These are phyloP conservation scores for Psephotus haematonotus DNA, from an alignment of 2,113 vertebrate species.

Conservation along the genomic window DNA sequence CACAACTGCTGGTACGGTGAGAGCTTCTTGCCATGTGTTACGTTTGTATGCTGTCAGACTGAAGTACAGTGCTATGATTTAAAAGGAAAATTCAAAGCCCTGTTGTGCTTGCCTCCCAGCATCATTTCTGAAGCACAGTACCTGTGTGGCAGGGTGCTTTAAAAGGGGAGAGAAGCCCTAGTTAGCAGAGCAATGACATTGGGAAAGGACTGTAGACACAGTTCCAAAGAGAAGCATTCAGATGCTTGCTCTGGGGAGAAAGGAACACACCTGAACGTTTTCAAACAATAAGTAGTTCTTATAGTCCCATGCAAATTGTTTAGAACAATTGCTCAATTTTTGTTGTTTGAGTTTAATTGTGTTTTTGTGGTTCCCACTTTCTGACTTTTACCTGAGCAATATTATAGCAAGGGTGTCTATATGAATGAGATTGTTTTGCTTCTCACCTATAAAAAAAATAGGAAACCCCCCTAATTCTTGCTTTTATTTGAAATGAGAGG, in stretches of 20 bases:
- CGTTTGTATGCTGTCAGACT: not conserved
- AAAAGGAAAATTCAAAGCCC: not conserved
- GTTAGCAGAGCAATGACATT: not conserved
- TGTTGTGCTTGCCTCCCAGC: not conserved
- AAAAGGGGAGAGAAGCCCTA: not conserved
- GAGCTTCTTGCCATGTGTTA: not conserved
- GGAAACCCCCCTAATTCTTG: not conserved
- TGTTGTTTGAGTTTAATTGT: not conserved
- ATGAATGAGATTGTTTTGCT: not conserved
- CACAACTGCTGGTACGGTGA: not conserved
- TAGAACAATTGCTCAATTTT: not conserved
- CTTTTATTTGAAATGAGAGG: not conserved
- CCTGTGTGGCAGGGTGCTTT: not conserved
- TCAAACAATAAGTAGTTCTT: not conserved
- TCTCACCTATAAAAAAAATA: not conserved
- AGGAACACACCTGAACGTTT: accelerated
- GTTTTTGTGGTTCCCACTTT: not conserved
- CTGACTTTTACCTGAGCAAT: not conserved
- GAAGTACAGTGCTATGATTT: not conserved
- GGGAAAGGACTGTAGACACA: not conserved
- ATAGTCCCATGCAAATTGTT: not conserved
- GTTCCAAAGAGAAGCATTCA: not conserved
- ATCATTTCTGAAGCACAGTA: not conserved
- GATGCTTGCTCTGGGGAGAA: not conserved
- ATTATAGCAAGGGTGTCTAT: accelerated